Conservation (phyloP, 2,797 vertebrate species). For the Spondyliosoma cantharus region DNA sequence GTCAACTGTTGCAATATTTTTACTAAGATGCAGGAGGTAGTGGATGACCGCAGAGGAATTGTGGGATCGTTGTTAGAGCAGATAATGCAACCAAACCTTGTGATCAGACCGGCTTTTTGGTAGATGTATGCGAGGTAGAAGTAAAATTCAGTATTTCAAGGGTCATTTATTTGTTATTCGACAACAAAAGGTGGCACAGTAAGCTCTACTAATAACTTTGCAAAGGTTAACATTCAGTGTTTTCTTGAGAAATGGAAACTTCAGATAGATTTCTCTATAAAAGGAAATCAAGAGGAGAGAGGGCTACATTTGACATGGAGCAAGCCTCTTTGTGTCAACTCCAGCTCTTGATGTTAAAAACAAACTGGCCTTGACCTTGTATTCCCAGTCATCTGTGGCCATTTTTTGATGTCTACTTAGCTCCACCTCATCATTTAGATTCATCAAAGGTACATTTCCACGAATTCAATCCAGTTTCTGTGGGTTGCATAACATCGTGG, state of each 20-base stretch:
- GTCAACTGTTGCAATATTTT: background rate
- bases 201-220: background rate
- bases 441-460: constrained; percentile 45
- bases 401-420: background rate
- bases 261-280: background rate
- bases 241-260: background rate
- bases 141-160: background rate
- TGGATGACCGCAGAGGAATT: background rate
- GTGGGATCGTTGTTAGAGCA: background rate
- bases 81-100: background rate
- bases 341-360: background rate
- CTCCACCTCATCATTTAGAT: constrained; percentile 53
- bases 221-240: background rate
- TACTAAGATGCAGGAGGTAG: background rate
- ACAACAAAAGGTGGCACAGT: too few species aligned
- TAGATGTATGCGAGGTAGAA: background rate
- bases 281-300: background rate
- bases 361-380: constrained; percentile 38
- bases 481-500: constrained; percentile 50
- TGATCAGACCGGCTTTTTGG: background rate
- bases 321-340: background rate
- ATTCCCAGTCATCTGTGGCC: background rate
- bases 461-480: constrained; percentile 25
- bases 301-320: background rate
- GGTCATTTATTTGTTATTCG: too few species aligned